Conservation (phyloP, 2,113 vertebrate genomes). For the Neodontobutis hainanensis region DNA sequence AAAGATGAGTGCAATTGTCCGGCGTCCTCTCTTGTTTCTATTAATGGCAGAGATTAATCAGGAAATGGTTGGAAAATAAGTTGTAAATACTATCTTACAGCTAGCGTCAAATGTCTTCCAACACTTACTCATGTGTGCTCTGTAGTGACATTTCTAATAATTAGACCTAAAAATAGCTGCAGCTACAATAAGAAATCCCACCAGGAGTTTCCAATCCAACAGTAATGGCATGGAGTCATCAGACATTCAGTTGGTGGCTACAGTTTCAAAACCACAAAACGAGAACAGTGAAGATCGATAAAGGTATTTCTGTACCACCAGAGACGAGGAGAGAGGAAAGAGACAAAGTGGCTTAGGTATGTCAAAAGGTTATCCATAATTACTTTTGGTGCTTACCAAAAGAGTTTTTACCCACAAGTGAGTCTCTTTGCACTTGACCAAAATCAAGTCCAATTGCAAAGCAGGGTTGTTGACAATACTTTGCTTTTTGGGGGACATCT, state of each 20-base stretch:
- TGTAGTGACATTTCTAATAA: slow-evolving; percentile 28
- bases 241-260: slow-evolving; percentile 41
- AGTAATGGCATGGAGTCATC: slow-evolving; percentile 32
- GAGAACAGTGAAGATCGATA: slow-evolving; percentile 62
- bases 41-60: neutral
- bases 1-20: too few species aligned
- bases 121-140: neutral
- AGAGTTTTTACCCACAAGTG: slow-evolving; percentile 37
- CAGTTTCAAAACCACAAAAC: slow-evolving; percentile 58
- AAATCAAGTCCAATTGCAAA: slow-evolving; percentile 32
- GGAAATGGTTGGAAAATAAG: neutral
- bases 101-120: neutral
- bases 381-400: slow-evolving; percentile 44
- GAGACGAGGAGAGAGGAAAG: slow-evolving; percentile 23
- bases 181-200: slow-evolving; percentile 30
- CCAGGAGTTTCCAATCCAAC: slow-evolving; percentile 9
- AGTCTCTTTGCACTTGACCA: slow-evolving; percentile 22
- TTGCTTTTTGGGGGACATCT: slow-evolving; percentile 25
- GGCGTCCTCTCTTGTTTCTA: too few species aligned
- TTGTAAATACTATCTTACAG: neutral
- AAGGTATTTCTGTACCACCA: slow-evolving; percentile 29
- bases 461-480: slow-evolving; percentile 44
- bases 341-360: slow-evolving; percentile 10
- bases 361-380: slow-evolving; percentile 30
- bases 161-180: slow-evolving; percentile 3